Percentiles rank a stretch among this genome's conserved stretches.
Conservation (phyloP, 2,888 invertebrate genomes). For the Stenodema calcarata region DNA sequence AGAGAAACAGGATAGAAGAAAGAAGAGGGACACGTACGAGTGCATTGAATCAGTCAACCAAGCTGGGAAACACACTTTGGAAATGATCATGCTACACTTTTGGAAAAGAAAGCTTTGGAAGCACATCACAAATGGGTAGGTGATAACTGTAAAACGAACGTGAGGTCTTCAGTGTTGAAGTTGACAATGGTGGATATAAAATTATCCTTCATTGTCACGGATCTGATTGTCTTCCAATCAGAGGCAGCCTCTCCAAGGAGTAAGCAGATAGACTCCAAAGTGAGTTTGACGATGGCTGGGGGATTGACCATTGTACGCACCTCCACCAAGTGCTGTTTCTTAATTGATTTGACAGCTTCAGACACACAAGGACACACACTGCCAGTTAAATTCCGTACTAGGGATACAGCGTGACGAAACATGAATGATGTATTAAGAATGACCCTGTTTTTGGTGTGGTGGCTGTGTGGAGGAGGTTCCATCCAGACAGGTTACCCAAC, state of each 20-base stretch:
- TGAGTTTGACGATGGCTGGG: constrained; percentile 95
- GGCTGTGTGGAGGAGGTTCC: too few relatives aligned
- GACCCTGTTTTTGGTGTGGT: too few relatives aligned
- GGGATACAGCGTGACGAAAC: not conserved
- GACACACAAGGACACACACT: not conserved
- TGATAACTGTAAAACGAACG: constrained; percentile 71
- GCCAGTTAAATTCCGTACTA: not conserved
- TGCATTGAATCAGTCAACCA: not conserved
- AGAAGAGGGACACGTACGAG: not conserved
- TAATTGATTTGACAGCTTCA: constrained; percentile 96
- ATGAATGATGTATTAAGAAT: not conserved
- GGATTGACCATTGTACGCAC: constrained; percentile 98
- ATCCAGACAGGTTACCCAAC: too few relatives aligned
- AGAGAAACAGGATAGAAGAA: not conserved
- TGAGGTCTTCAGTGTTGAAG: constrained; percentile 97
- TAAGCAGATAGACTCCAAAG: constrained; percentile 97
- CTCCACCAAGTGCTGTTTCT: constrained; percentile 98
- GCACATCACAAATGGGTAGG: not conserved
- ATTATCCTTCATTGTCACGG: constrained; percentile 98
- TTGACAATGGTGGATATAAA: constrained; percentile 98
- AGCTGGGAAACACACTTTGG: not conserved
- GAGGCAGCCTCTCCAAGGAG: constrained; percentile 94
- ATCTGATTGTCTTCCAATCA: constrained; percentile 98
- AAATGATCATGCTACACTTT: not conserved
- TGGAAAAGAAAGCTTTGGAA: not conserved